phyloP scores from a whole-genome alignment of 2,113 vertebrate species.

The Tursiops truncatus region DNA sequence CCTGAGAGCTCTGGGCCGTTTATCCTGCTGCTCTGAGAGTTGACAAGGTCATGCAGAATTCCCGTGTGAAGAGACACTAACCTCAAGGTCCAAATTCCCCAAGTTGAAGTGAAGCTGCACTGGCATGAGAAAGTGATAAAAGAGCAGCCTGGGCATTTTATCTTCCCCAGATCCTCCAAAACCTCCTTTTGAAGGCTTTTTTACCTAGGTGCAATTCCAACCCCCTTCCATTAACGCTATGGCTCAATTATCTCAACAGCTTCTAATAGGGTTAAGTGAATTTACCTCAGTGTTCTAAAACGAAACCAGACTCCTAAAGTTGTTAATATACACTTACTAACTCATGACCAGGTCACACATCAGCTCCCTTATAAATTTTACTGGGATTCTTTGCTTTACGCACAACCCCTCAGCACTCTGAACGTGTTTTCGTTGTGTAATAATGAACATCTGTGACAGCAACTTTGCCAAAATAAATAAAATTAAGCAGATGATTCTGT shows the following conservation, averaged over 20 bases:
- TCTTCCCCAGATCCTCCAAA: constrained; percentile 55
- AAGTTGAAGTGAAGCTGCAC: neutral
- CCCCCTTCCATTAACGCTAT: constrained; percentile 42
- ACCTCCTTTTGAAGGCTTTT: constrained; percentile 52
- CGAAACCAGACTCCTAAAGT: constrained; percentile 74
- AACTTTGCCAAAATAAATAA: constrained; percentile 80
- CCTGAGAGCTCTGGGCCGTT: constrained; percentile 72
- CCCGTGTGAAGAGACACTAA: constrained; percentile 75
- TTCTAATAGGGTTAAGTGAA: constrained; percentile 75
- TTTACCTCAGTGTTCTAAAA: constrained; percentile 76
- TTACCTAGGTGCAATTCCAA: neutral
- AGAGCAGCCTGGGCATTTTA: constrained; percentile 35
- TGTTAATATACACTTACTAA: constrained; percentile 50
- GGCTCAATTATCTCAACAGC: constrained; percentile 76
- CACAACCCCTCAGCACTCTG: neutral
- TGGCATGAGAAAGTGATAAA: constrained; percentile 56
- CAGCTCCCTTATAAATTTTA: constrained; percentile 9
- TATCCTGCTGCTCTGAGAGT: constrained; percentile 69
- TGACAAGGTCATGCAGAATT: constrained; percentile 83
- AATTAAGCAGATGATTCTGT: constrained; percentile 77
- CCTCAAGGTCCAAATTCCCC: constrained; percentile 18
- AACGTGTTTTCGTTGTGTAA: constrained; percentile 73
- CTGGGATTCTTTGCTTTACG: neutral
- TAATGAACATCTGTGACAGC: constrained; percentile 80
- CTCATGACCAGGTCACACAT: constrained; percentile 8